A percentile compares a stretch with the other conserved stretches of the same genome.
Evolutionary conservation across 1,140 invertebrate genomes (phyloP).

Genomic region (Drosophila triauraria): DNA sequence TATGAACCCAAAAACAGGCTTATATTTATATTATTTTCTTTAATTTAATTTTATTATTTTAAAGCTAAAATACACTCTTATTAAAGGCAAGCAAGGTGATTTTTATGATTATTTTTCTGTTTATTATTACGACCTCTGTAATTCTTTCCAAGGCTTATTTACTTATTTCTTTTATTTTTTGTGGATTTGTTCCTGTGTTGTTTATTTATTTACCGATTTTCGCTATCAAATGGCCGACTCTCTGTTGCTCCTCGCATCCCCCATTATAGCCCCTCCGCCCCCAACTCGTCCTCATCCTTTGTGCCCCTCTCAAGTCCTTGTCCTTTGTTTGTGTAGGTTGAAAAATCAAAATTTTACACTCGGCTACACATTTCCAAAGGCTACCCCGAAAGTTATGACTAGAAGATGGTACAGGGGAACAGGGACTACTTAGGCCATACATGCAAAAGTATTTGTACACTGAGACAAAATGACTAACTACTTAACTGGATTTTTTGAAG

Average conservation of each 20-base stretch:
- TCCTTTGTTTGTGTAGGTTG: constrained; percentile 52
- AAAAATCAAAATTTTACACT: constrained; percentile 82
- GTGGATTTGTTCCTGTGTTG: constrained; percentile 10
- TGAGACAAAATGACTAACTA: background rate
- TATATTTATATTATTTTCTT: too few relatives aligned
- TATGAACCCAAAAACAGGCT: too few relatives aligned
- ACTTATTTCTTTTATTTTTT: background rate
- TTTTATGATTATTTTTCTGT: too few relatives aligned
- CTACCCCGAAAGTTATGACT: constrained; percentile 58
- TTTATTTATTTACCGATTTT: constrained; percentile 22
- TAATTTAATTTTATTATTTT: too few relatives aligned
- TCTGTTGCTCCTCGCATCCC: constrained; percentile 17
- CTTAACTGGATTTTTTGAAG: too few relatives aligned
- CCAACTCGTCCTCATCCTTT: background rate
- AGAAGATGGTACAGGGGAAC: constrained; percentile 21
- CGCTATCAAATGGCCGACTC: constrained; percentile 16
- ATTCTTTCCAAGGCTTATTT: background rate
- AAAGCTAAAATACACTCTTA: too few relatives aligned
- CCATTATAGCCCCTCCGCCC: background rate
- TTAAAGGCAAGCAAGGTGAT: too few relatives aligned
- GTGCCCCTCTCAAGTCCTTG: background rate
- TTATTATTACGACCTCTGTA: background rate
- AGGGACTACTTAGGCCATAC: constrained; percentile 40
- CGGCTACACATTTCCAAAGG: constrained; percentile 74
- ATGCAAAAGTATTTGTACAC: constrained; percentile 23